phyloP scores from a whole-genome alignment of 2,888 invertebrate species.

The Eupeodes latifasciatus region DNA sequence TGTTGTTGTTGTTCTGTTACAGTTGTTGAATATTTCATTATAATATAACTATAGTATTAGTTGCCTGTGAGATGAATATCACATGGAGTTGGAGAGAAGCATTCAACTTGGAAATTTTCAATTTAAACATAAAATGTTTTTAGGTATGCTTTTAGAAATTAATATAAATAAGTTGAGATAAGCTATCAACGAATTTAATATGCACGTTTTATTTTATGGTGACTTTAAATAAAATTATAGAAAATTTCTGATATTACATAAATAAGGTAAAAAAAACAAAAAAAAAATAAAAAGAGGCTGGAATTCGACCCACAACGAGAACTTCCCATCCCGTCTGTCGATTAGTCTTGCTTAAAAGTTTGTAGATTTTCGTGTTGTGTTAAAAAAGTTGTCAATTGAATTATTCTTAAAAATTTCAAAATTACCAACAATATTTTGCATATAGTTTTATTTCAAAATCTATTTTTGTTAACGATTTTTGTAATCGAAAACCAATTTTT shows the following conservation, averaged over 20 bases:
- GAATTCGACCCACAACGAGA: too few species aligned
- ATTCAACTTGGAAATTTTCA: conserved; percentile 51
- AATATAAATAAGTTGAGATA: conserved; percentile 28
- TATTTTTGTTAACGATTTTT: too few species aligned
- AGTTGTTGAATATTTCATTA: conserved; percentile 37
- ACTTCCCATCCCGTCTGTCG: too few species aligned
- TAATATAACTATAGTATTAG: neutral
- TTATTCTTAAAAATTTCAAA: too few species aligned
- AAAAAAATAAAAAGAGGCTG: too few species aligned
- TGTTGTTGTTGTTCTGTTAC: conserved; percentile 47
- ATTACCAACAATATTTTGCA: too few species aligned
- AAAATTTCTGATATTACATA: neutral
- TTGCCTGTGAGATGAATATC: conserved; percentile 49
- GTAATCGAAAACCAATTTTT: too few species aligned
- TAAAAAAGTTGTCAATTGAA: too few species aligned
- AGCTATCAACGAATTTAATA: neutral
- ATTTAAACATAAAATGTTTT: conserved; percentile 29
- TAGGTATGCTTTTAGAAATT: neutral
- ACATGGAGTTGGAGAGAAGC: neutral
- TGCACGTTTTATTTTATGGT: neutral
- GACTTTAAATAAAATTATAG: neutral
- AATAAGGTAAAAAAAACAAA: too few species aligned
- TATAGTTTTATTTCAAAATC: too few species aligned
- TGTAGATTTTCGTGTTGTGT: too few species aligned
- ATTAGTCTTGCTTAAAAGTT: too few species aligned